phyloP scores from a whole-genome alignment of 2,113 vertebrate genomes.

The Xyrauchen texanus region DNA sequence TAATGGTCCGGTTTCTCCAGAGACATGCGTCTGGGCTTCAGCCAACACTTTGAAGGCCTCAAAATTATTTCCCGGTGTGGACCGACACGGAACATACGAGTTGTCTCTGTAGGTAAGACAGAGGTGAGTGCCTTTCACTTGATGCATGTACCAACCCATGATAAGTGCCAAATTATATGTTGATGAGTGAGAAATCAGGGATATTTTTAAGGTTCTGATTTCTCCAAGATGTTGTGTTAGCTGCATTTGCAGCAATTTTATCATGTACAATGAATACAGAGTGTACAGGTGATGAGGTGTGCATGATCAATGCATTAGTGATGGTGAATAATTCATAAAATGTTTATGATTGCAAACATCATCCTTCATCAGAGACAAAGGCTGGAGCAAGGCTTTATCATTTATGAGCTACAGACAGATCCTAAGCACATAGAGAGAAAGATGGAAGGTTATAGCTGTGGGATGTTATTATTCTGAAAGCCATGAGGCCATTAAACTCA shows the following conservation, averaged over 20 bases:
- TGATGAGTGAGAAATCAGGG: not conserved
- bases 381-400: not conserved
- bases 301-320: slow-evolving; percentile 21
- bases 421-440: not conserved
- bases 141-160: not conserved
- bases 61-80: not conserved
- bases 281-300: not conserved
- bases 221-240: too few relatives aligned
- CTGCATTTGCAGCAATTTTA: too few relatives aligned
- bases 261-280: too few relatives aligned
- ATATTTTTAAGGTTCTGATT: not conserved
- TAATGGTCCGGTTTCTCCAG: slow-evolving; percentile 18
- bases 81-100: not conserved
- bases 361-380: slow-evolving; percentile 45
- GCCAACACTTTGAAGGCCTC: not conserved
- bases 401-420: too few relatives aligned
- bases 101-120: slow-evolving; percentile 3
- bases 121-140: slow-evolving; percentile 22
- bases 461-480: slow-evolving; percentile 41
- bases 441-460: slow-evolving; percentile 31
- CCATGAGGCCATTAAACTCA: slow-evolving; percentile 55
- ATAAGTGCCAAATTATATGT: not conserved
- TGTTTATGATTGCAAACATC: slow-evolving; percentile 54
- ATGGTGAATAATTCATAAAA: slow-evolving; percentile 64
- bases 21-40: not conserved